Base-by-base conservation (phyloP, 2,888 invertebrate genomes). In the Myopa tessellatipennis region DNA sequence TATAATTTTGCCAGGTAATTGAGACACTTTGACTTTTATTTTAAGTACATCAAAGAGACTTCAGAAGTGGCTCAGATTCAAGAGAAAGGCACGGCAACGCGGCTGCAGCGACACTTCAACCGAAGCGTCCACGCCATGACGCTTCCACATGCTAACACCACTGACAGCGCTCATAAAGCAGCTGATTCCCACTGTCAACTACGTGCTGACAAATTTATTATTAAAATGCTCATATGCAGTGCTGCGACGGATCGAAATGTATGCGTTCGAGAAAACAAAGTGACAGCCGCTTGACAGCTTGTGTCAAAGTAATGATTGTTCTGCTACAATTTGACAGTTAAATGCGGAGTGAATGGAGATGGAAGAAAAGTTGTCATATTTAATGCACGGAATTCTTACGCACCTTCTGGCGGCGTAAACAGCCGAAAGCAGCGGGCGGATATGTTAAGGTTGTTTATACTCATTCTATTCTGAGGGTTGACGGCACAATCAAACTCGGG, bases 231-330 rank as follows among this genome's bases (percentile, higher is more conserved):
- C 85, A 85, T 82, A 80, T 81, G 82, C 74, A 78, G 78, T 75
- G 77, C 80, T 82, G 81, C 82, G 83, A 77, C 26, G 34, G 55
- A 81, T 77, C 79, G 74, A 72, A 63, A 80, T 80, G 77, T 85
- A 84, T 84, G 78, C 82, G 82, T 82, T 83, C 80, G 84, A 78
- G 83, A 84, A 83, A 85, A 82, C 84, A 84, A 83, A 83, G 83
- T 86, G 85, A 86, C 85, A 85, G 85, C 83, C 85, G 86, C 85
- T 85, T 87, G 87, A 87, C 87, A 87, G 85, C 83, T 85, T 83
- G 85, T 87, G 87, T 87, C 87, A 87, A 85, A 87, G 87, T 87
- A 87, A 87, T 87, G 87, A 87, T 87, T 87, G 86, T 84, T 83
- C 85, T 85, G 85, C 86, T 85, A 83, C 82, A 83, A 82, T 83